A percentile compares a stretch with the other conserved stretches of the same genome.
phyloP scores from a whole-genome alignment of 2,113 vertebrate species.

The Mesembrinibis cayennensis region DNA sequence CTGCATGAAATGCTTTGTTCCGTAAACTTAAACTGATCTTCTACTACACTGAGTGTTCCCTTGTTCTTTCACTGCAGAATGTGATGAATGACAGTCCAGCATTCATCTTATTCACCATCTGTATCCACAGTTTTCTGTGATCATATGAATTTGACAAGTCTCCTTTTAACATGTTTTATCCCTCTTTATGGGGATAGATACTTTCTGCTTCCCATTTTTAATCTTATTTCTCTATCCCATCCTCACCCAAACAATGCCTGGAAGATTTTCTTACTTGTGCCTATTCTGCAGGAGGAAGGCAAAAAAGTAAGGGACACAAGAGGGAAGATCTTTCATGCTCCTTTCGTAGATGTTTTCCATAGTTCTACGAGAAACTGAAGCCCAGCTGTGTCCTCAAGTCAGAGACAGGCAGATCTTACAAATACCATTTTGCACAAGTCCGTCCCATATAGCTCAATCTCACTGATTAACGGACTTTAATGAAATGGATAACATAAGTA shows the following conservation, averaged over 20 bases:
- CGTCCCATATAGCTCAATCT: neutral
- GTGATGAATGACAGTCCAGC: neutral
- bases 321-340: neutral
- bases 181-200: neutral
- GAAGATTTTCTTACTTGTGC: neutral
- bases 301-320: neutral
- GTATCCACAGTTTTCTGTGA: neutral
- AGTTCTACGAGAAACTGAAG: neutral
- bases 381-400: neutral
- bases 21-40: neutral
- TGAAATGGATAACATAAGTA: neutral
- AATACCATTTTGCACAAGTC: neutral
- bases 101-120: neutral
- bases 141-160: neutral
- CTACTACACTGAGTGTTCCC: neutral
- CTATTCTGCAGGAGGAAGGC: neutral
- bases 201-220: neutral
- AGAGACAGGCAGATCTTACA: neutral
- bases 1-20: neutral
- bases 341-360: neutral
- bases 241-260: neutral
- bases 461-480: neutral
- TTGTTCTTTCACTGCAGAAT: neutral
- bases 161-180: neutral
- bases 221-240: neutral